Percentiles rank a stretch among this genome's conserved stretches.
Evolutionary conservation across 2,113 vertebrate species (phyloP).

Genomic region (Melierax canorus): DNA sequence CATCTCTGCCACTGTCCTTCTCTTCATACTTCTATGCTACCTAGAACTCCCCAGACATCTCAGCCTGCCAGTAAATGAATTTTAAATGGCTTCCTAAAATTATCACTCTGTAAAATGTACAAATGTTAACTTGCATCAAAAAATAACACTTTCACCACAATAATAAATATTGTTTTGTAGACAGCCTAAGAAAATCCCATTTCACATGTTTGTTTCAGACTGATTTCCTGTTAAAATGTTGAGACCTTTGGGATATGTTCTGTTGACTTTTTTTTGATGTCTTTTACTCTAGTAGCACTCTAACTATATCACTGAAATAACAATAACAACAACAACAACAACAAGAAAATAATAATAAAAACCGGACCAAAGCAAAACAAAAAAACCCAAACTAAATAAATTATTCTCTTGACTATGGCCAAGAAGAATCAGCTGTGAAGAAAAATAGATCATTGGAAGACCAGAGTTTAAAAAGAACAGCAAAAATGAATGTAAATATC

Average conservation of each 20-base stretch:
- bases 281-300: not conserved
- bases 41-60: not conserved
- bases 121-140: not conserved
- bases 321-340: not conserved
- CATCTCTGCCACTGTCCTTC: not conserved
- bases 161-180: not conserved
- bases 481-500: not conserved
- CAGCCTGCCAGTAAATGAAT: not conserved
- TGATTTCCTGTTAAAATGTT: not conserved
- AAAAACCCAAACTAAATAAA: not conserved
- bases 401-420: not conserved
- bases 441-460: not conserved
- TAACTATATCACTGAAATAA: not conserved
- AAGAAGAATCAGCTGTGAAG: not conserved
- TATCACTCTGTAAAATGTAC: not conserved
- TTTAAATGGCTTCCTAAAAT: not conserved
- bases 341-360: not conserved
- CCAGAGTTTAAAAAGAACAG: accelerated
- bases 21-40: not conserved
- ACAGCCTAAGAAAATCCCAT: not conserved
- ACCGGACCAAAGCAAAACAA: not conserved
- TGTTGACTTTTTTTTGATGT: not conserved
- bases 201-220: not conserved
- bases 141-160: not conserved
- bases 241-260: not conserved